These are phyloP conservation scores for Polypterus bichir DNA, from an alignment of 2,113 vertebrate genomes.

Conservation along the genomic window DNA sequence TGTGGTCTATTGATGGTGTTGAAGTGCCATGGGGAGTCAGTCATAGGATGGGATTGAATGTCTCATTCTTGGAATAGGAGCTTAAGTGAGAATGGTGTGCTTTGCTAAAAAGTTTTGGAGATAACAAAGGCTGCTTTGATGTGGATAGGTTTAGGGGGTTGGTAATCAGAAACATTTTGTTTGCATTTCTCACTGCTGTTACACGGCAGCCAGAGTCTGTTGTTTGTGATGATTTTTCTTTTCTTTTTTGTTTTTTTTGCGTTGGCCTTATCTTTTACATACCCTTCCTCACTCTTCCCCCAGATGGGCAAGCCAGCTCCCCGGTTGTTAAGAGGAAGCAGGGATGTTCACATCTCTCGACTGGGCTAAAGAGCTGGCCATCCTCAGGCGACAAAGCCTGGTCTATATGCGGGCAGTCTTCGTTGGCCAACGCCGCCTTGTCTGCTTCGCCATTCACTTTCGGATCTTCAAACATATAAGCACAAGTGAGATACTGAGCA, in stretches of 20 bases:
- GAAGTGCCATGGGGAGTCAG: too few species aligned
- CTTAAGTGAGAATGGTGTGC: too few species aligned
- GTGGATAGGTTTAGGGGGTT: too few species aligned
- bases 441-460: conserved; percentile 95
- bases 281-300: conserved; percentile 97
- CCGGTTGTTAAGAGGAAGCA: conserved; percentile 96
- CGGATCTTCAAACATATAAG: conserved; percentile 86
- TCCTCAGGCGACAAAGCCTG: conserved; percentile 95
- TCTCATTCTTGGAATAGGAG: too few species aligned
- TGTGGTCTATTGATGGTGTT: too few species aligned
- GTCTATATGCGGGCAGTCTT: conserved; percentile 98
- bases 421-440: conserved; percentile 92
- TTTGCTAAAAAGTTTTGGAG: too few species aligned
- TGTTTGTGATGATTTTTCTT: too few species aligned
- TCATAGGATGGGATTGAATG: too few species aligned
- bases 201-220: too few species aligned
- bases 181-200: too few species aligned
- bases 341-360: conserved; percentile 84
- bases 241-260: conserved; percentile 21
- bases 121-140: too few species aligned
- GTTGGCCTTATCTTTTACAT: conserved; percentile 67
- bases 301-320: conserved; percentile 88
- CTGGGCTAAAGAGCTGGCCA: conserved; percentile 82
- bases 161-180: too few species aligned
- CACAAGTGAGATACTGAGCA: conserved; percentile 70